Conservation (phyloP, 2,888 invertebrate genomes). For the Diaperis boleti region DNA sequence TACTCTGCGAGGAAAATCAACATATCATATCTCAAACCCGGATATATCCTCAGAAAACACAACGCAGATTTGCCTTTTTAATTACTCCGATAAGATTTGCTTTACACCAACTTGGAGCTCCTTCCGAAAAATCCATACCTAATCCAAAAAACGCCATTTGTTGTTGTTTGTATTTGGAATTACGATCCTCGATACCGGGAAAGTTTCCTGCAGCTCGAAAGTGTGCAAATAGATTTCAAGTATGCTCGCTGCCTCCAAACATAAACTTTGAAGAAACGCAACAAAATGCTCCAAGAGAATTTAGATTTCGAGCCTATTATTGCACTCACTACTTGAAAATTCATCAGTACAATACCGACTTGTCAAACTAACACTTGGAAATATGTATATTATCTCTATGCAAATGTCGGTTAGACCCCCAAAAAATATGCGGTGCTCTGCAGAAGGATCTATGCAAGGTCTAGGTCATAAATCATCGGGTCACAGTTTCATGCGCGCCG, state of each 20-base stretch:
- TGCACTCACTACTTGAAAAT: too few species aligned
- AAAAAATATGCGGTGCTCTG: too few species aligned
- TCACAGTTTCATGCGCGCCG: too few species aligned
- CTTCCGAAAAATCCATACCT: slow-evolving; percentile 20
- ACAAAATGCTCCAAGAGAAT: slow-evolving; percentile 6
- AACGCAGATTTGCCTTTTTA: slow-evolving; percentile 25
- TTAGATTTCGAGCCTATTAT: too few species aligned
- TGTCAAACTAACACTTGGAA: too few species aligned
- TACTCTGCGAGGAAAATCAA: slow-evolving; percentile 27
- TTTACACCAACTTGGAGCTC: background rate
- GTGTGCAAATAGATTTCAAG: slow-evolving; percentile 21
- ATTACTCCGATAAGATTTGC: slow-evolving; percentile 12
- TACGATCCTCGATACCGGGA: slow-evolving; percentile 24
- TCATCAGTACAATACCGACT: too few species aligned
- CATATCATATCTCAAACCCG: slow-evolving; percentile 34
- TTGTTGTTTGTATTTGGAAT: slow-evolving; percentile 28
- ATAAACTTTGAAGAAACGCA: slow-evolving; percentile 26
- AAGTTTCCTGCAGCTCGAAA: slow-evolving; percentile 24
- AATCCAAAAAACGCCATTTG: slow-evolving; percentile 22
- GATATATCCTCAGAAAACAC: slow-evolving; percentile 15
- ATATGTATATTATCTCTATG: too few species aligned
- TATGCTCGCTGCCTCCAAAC: slow-evolving; percentile 3
- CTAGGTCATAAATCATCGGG: too few species aligned
- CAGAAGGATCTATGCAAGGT: too few species aligned
- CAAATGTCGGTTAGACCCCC: too few species aligned